phyloP scores from a whole-genome alignment of 2,888 invertebrate genomes.

The Aromia moschata region DNA sequence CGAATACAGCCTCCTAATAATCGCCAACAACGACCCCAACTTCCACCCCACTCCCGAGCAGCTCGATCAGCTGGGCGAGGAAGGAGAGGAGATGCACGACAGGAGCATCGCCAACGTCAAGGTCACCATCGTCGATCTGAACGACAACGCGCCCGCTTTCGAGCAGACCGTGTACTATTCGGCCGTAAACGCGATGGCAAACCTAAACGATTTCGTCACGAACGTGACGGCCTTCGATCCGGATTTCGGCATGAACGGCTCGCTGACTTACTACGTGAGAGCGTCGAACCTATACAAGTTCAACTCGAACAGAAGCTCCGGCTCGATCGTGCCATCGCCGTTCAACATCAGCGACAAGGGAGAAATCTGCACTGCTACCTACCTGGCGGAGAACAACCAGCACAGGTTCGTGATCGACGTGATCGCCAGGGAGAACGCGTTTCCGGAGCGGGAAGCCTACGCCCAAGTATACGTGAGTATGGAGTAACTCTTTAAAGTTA shows the following conservation, averaged over 20 bases:
- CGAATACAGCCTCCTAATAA: constrained; percentile 78
- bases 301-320: constrained; percentile 78
- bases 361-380: constrained; percentile 77
- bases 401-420: constrained; percentile 86
- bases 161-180: constrained; percentile 57
- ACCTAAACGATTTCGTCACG: constrained; percentile 77
- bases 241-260: constrained; percentile 85
- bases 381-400: constrained; percentile 89
- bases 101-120: constrained; percentile 77
- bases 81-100: constrained; percentile 63
- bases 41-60: constrained; percentile 69
- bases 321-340: constrained; percentile 89
- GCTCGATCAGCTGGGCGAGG: constrained; percentile 61
- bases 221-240: constrained; percentile 83
- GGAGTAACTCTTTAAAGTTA: too few relatives aligned
- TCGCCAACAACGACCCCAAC: constrained; percentile 86
- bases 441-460: constrained; percentile 79
- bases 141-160: constrained; percentile 81
- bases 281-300: constrained; percentile 85
- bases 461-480: constrained; percentile 80
- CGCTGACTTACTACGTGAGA: constrained; percentile 81
- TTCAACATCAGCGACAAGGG: constrained; percentile 82
- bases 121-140: constrained; percentile 80
- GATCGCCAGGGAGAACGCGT: constrained; percentile 82
- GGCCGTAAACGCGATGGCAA: constrained; percentile 81